Conservation (phyloP, 1,140 invertebrate genomes). For the Gryllus bimaculatus region DNA sequence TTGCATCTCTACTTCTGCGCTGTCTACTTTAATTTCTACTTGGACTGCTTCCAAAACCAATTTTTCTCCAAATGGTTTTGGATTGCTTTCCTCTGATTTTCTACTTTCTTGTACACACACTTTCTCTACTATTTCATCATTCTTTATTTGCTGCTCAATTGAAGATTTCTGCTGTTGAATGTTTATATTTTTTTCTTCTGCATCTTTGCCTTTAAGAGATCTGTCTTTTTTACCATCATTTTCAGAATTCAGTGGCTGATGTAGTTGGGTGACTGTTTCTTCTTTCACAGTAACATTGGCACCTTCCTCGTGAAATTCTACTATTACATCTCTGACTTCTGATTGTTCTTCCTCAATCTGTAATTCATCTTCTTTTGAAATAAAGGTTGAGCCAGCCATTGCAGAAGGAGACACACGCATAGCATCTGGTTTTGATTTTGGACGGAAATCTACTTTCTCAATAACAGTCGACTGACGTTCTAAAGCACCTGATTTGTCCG, state of each 20-base stretch:
- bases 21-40: too few relatives aligned
- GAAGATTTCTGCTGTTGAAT: too few relatives aligned
- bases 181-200: background rate
- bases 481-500: slow-evolving; percentile 18
- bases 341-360: background rate
- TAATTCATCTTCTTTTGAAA: background rate
- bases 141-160: too few relatives aligned
- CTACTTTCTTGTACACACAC: too few relatives aligned
- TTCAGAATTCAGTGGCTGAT: background rate
- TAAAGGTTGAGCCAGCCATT: too few relatives aligned
- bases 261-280: background rate
- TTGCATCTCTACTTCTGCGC: too few relatives aligned
- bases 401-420: background rate
- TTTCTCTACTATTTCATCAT: too few relatives aligned
- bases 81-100: too few relatives aligned
- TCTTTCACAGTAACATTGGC: background rate
- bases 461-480: slow-evolving; percentile 17
- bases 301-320: background rate
- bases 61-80: too few relatives aligned
- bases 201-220: background rate
- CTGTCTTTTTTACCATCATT: background rate
- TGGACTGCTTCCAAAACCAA: too few relatives aligned
- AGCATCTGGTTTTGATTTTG: background rate
- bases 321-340: background rate
- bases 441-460: slow-evolving; percentile 11